phyloP scores from a whole-genome alignment of 2,888 invertebrate genomes.

The Rotaria macrura region DNA sequence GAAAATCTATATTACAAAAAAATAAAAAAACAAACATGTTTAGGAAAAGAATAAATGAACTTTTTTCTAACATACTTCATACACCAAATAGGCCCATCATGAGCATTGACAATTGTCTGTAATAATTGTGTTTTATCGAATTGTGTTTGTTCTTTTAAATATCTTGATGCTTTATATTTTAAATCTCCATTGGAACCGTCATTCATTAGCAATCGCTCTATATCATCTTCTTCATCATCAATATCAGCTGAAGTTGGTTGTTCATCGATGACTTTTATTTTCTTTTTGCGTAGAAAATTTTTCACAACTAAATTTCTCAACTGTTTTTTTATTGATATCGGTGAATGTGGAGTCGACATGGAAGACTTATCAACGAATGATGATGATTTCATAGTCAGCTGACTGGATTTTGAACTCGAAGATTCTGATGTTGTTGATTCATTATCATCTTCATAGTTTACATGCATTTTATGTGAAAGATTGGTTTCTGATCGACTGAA shows the following conservation, averaged over 20 bases:
- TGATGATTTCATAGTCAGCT: neutral
- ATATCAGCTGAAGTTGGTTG: neutral
- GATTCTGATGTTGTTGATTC: constrained; percentile 12
- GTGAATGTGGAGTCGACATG: neutral
- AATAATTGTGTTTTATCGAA: constrained; percentile 81
- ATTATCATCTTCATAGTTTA: neutral
- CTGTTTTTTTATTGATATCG: neutral
- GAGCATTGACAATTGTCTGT: constrained; percentile 67
- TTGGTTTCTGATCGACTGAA: neutral
- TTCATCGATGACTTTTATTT: neutral
- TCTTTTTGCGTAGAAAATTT: neutral
- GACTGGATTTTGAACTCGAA: neutral
- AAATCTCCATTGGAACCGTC: constrained; percentile 2
- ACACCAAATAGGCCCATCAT: constrained; percentile 45
- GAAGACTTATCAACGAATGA: neutral
- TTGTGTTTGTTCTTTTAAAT: constrained; percentile 91
- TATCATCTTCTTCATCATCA: neutral
- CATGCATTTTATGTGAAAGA: neutral
- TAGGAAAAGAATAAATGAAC: no score
- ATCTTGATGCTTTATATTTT: constrained; percentile 69
- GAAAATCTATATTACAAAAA: constrained; percentile 29
- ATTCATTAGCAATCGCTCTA: neutral
- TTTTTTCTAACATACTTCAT: neutral
- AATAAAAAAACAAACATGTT: no score
- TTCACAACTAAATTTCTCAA: neutral